Evolutionary conservation across 2,113 vertebrate genomes (phyloP), one percentile per base, ranked within the genome.

Genomic region (Ciconia boyciana): DNA sequence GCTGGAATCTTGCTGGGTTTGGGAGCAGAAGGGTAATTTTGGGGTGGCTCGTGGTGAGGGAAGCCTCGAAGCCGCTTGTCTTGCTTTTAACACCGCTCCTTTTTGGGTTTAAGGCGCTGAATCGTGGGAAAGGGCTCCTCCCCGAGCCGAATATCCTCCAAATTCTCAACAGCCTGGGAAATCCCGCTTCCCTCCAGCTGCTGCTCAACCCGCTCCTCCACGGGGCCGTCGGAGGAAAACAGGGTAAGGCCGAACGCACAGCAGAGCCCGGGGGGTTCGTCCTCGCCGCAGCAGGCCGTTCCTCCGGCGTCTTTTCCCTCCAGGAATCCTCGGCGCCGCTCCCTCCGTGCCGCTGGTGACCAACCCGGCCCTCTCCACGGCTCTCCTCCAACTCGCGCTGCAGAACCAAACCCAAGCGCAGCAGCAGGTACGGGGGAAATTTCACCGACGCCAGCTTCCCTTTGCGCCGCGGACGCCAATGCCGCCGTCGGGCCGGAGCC

Each of bases 41-140:
- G 5, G 65, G 29, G 26, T 16, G 41, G 32, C 28, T 5, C 2
- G 1, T n/a, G 1, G 3, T 2, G 9, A 12, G 51, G 13, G 16
- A 39, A 60, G 43, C 52, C 79, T 69, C 6, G 1, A 24, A 36
- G 11, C 5, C 0, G 9, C 5, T 29, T 15, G 3, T 19, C 21
- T 31, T 14, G 91, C 19, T 66, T 19, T 25, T 29, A 46, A 46
- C 36, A 7, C 2, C 1, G 39, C 52, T 48, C 4, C 1, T 57
- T 43, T 54, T n/a, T 66, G 25, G 22, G 11, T 81, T 74, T 3
- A 78, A 99, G 99, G 98, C 99, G 13, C 97, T 99, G 88, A 99
- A 99, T 84, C 96, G 99, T 14, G 99, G 99, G 28, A 99, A 99
- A 87, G 99, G 99, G 32, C 99, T 99, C 52, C 98, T 99, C 10